Base-by-base conservation (phyloP, 2,113 vertebrate genomes). In the Sterrhoptilus dennistouni region DNA sequence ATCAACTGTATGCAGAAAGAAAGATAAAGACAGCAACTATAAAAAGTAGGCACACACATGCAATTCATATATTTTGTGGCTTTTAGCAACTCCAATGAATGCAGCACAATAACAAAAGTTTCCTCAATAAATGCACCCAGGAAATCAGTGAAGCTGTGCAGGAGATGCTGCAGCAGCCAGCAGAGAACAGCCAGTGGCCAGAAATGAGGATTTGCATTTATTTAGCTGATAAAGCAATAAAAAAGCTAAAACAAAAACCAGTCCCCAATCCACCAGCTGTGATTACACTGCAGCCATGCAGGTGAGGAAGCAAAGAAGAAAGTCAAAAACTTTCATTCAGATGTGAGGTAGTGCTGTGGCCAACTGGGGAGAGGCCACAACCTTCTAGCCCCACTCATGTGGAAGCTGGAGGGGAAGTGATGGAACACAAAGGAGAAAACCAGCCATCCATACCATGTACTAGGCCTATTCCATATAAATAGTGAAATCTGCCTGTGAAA, bases 1-100 rank as follows among this genome's bases (percentile, higher is more conserved):
- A 89, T 90, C 81, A 91, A 52, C 54, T 80, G 16, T 22, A 61
- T 56, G 79, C 64, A 89, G 61, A 85, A 79, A 77, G 38, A 89
- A 85, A 82, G 61, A 79, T 35, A 45, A 11, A 77, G 79, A 61
- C 49, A 82, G 31, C 25, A 89, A 36, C 81, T 85, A 45, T 49
- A 82, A 75, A 85, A 87, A 87, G 49, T 82, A 89, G 31, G 19
- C 10, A 15, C 56, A 33, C 22, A 44, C 38, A 15, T 17, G 14
- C 35, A 84, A 24, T 71, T 76, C 36, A 50, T 83, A 61, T 1
- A 38, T 54, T 91, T 70, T 54, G 21, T 23, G 33, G 40, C 25
- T 87, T 93, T 89, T 57, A 72, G 38, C 38, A 85, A 52, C n/a
- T 85, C 35, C 27, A 57, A 2, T 35, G 66, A 79, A 89, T 36